These are phyloP conservation scores for Alectoris magna DNA, from an alignment of 2,797 vertebrate species.

Conservation along the genomic window DNA sequence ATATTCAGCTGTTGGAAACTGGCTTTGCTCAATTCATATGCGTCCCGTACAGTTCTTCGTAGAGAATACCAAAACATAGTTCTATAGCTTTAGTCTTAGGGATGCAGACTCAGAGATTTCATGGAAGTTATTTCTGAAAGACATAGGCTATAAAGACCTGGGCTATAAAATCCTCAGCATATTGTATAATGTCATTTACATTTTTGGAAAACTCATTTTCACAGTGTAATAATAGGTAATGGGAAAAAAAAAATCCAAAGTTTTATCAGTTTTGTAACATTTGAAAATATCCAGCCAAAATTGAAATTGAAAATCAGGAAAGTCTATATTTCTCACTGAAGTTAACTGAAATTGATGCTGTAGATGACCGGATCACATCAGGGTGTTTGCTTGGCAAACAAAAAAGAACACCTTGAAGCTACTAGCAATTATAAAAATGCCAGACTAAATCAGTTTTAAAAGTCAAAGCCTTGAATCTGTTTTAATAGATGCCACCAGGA, in stretches of 20 bases:
- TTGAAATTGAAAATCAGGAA: not conserved
- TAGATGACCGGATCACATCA: not conserved
- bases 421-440: not conserved
- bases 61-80: not conserved
- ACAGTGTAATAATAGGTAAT: not conserved
- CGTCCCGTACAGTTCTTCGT: not conserved
- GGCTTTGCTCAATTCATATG: not conserved
- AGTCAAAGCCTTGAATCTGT: not conserved
- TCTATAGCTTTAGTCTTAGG: not conserved
- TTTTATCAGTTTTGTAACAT: not conserved
- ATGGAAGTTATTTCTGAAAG: not conserved
- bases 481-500: not conserved
- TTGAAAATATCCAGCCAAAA: not conserved
- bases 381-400: not conserved
- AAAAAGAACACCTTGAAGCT: not conserved
- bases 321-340: not conserved
- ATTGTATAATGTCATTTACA: accelerated
- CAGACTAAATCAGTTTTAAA: not conserved
- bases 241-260: not conserved
- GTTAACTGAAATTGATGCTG: not conserved
- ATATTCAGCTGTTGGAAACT: not conserved
- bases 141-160: not conserved
- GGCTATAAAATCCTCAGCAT: not conserved
- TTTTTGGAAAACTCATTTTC: not conserved
- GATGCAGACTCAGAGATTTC: not conserved